Evolutionary conservation across 2,797 vertebrate genomes (phyloP), one percentile per base, ranked within the genome.

Genomic region (Clamator glandarius): DNA sequence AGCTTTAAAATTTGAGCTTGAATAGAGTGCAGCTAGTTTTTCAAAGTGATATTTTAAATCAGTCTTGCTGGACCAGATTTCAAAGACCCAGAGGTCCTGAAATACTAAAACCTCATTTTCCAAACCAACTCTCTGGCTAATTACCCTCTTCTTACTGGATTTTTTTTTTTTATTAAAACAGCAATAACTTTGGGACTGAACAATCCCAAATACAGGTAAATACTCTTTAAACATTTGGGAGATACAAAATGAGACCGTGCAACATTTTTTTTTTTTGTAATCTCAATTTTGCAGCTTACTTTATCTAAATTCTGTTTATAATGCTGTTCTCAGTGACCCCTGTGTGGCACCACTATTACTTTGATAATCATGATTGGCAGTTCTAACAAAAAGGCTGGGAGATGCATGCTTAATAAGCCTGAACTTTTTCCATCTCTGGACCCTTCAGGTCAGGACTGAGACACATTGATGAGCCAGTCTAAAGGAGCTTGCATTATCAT

Each of bases 241-340:
- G 25, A n/a, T 0, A 42, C 28, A 80, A 90, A 84, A 84, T 29
- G 10, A 74, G 64, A 80, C 5, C 3, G 51, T 29, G 8, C 4
- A 89, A 44, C 3, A 24, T 35, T 44, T 44, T 44, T 44, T 31
- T 75, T 33, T 52, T 57, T 62, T 58, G 12, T 68, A 87, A 84
- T 64, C 58, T 90, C 28, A 46, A 1, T 64, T 91, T 78, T 81
- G 31, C 33, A 72, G 16, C 23, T 81, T 74, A 42, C 41, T 92
- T 82, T 87, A 89, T 92, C 62, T 75, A 50, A 84, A 90, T 84
- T 79, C 70, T 93, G 46, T 79, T 76, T 89, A 46, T 90, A 66
- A 58, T 50, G 15, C 39, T 46, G 33, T 82, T 89, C 35, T 84
- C 58, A 48, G n/a, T 89, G 84, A 87, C 55, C 58, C 31, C 25